phyloP scores from a whole-genome alignment of 2,888 invertebrate species.

The Cheilosia scutellata region DNA sequence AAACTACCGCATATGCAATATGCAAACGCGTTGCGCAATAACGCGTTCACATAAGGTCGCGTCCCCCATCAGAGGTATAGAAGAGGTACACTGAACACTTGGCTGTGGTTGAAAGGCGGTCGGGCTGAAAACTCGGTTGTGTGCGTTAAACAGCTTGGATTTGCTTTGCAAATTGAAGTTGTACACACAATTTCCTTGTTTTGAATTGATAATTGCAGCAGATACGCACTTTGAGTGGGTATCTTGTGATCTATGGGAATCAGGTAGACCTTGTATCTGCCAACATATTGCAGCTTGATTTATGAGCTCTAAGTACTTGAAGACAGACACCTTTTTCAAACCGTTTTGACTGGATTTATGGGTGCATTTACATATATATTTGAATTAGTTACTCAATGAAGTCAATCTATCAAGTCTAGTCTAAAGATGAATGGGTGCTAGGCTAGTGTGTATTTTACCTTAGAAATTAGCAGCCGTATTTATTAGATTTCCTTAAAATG shows the following conservation, averaged over 20 bases:
- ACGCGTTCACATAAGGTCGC: constrained; percentile 65
- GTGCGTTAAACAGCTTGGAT: no score
- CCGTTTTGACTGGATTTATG: no score
- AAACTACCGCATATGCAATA: constrained; percentile 63
- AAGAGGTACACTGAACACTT: background rate
- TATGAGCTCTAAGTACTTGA: no score
- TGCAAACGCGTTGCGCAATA: constrained; percentile 68
- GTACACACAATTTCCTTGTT: constrained; percentile 61
- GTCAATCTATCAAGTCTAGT: no score
- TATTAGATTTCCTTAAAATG: no score
- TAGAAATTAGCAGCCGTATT: no score
- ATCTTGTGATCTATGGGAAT: constrained; percentile 13
- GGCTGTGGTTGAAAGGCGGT: constrained; percentile 52
- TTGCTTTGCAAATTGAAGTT: constrained; percentile 62
- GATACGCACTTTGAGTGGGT: background rate
- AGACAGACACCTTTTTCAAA: no score
- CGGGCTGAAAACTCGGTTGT: no score
- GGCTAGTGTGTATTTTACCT: no score
- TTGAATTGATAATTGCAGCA: constrained; percentile 46
- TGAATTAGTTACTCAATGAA: no score
- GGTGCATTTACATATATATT: no score
- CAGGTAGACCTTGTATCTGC: background rate
- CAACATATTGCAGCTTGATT: background rate
- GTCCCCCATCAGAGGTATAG: constrained; percentile 41
- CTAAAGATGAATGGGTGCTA: no score